Evolutionary conservation across 2,888 invertebrate genomes (phyloP).

Genomic region (Agrochola macilenta): DNA sequence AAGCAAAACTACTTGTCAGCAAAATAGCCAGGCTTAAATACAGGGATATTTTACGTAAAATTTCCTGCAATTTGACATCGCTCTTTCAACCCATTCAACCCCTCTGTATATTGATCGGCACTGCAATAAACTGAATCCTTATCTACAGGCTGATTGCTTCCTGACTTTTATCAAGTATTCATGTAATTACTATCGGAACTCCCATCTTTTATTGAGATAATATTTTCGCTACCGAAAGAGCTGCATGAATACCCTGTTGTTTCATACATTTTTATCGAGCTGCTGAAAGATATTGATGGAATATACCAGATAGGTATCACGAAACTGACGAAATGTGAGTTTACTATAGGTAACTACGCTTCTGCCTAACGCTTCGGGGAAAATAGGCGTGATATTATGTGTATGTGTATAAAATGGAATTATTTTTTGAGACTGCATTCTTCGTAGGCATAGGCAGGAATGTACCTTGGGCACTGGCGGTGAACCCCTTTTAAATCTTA

Average conservation of each 20-base stretch:
- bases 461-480: too few relatives aligned
- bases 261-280: background rate
- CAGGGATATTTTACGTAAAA: background rate
- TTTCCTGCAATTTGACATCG: background rate
- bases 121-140: slow-evolving; percentile 25
- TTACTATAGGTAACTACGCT: background rate
- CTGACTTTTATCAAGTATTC: slow-evolving; percentile 40
- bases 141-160: slow-evolving; percentile 28
- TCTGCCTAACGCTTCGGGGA: background rate
- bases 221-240: slow-evolving; percentile 17
- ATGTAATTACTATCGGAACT: slow-evolving; percentile 34
- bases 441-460: too few relatives aligned
- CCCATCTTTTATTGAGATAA: slow-evolving; percentile 35
- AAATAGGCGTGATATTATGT: background rate
- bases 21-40: too few relatives aligned
- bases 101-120: background rate
- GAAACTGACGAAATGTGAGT: too few relatives aligned
- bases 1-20: too few relatives aligned
- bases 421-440: too few relatives aligned
- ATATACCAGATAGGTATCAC: too few relatives aligned
- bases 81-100: background rate
- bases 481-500: too few relatives aligned
- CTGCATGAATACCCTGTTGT: background rate
- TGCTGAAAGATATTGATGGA: background rate
- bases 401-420: background rate